Base-by-base conservation (phyloP, 64 coral and sea anemone species). In the Dendrophyllia cribrosa region DNA sequence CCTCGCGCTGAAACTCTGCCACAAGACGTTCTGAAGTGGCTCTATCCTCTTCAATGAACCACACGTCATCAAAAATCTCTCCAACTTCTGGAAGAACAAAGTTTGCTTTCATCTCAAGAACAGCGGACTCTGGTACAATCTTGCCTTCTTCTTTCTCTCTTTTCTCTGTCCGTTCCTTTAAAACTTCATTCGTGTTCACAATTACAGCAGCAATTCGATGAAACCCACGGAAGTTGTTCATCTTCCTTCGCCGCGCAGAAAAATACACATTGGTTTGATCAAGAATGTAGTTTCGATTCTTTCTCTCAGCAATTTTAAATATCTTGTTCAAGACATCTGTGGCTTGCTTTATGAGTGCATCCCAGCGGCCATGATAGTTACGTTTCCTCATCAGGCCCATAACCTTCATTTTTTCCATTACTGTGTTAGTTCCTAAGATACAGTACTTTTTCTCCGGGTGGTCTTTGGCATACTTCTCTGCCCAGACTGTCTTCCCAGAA, bases 181-280 rank as follows among this genome's bases (percentile, higher is more conserved):
- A 63, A 64, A 89, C 85, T 23, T 98, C 89, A 59, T 93, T 78
- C 13, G 20, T 93, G 25, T 78, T 89, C 2, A 95, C 85, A 90
- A 98, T 14, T 23, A 98, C 96, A 66, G 89, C 96, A 72, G 96
- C 96, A 92, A 98, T 73, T 26, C 93, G 49, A 10, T 74, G 83
- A 66, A 72, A 98, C 4, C 85, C 96, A 72, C 25, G 69, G 79
- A 98, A 98, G 70, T 83, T 92, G 24, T 77, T 89, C 89, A 98
- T 95, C 73, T 98, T 98, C 19, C 93, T 98, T 56, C 77, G 75
- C 10, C 96, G 93, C 5, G 96, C 96, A 85, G 67, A 81, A 49
- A 93, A 90, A 59, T 98, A 98, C 69, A 98, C 96, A 89, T 98
- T 98, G 46, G 96, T 98, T 55, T 98, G 96, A 66, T 98, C 96